These are phyloP conservation scores for Tringa solitaria DNA, from an alignment of 2,113 vertebrate genomes.

Conservation along the genomic window DNA sequence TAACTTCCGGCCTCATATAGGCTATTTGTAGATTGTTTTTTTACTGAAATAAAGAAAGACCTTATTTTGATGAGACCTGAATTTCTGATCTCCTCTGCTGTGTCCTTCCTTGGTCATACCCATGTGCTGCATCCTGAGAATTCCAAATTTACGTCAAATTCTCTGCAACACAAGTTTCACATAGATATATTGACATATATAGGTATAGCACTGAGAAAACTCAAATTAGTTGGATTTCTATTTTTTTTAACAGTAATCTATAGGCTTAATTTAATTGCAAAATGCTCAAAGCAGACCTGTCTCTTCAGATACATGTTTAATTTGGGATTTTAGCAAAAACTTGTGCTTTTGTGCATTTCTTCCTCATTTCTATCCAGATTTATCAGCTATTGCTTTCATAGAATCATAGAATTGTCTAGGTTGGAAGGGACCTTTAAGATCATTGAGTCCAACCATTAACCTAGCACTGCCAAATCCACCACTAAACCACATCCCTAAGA, in stretches of 20 bases:
- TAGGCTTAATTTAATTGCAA: background rate
- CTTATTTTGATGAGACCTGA: background rate
- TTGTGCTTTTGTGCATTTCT: background rate
- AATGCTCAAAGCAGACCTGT: background rate
- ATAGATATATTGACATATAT: background rate
- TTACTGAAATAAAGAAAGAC: background rate
- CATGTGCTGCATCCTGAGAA: background rate
- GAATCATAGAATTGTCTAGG: background rate
- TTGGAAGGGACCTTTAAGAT: background rate
- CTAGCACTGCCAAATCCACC: background rate
- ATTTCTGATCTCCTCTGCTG: background rate
- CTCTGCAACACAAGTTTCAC: background rate
- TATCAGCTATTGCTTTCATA: background rate
- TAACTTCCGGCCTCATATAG: background rate
- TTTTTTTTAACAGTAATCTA: background rate
- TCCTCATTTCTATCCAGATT: background rate
- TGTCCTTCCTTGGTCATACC: background rate
- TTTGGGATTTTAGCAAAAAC: background rate
- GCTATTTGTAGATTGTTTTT: background rate
- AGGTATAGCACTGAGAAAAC: background rate
- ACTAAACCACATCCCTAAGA: background rate
- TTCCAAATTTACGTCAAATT: background rate
- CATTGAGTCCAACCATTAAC: background rate
- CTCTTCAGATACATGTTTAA: background rate
- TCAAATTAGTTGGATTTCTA: fast-evolving